Evolutionary conservation across 92 coral and sea anemone genomes (phyloP).

Genomic region (Siderastrea siderea): DNA sequence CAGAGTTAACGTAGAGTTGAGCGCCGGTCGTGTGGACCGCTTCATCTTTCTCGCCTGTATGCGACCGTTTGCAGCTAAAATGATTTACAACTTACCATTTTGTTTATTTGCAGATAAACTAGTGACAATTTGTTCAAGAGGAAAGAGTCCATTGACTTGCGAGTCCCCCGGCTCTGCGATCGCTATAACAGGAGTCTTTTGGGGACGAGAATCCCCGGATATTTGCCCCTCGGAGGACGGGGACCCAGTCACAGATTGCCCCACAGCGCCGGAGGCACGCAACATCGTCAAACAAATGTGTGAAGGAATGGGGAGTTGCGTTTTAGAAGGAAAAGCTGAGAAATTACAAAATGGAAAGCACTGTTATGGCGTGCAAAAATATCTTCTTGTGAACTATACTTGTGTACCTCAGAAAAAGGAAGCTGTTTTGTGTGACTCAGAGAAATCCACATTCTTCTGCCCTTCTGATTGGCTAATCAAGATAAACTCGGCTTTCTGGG

Average conservation of each 20-base stretch:
- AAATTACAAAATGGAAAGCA: conserved; percentile 85
- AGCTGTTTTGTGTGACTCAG: conserved; percentile 88
- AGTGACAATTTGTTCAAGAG: conserved; percentile 84
- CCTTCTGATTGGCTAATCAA: conserved; percentile 94
- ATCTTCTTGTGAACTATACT: conserved; percentile 90
- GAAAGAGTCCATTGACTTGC: conserved; percentile 90
- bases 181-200: conserved; percentile 96
- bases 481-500: conserved; percentile 96
- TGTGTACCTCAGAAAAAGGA: conserved; percentile 94
- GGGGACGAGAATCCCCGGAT: conserved; percentile 92
- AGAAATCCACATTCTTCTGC: conserved; percentile 81
- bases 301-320: conserved; percentile 95
- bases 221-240: conserved; percentile 99
- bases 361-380: conserved; percentile 94
- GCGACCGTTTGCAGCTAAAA: no score
- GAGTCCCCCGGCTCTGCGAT: conserved; percentile 94
- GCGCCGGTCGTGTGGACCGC: no score
- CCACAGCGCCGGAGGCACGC: conserved; percentile 82
- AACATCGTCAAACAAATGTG: conserved; percentile 94
- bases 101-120: conserved; percentile 71
- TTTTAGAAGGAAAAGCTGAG: conserved; percentile 91
- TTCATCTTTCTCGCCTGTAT: no score
- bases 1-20: no score
- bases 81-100: neutral
- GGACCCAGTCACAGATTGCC: conserved; percentile 86